Evolutionary conservation across 2,797 vertebrate species (phyloP).

Genomic region (Phoebastria nigripes): DNA sequence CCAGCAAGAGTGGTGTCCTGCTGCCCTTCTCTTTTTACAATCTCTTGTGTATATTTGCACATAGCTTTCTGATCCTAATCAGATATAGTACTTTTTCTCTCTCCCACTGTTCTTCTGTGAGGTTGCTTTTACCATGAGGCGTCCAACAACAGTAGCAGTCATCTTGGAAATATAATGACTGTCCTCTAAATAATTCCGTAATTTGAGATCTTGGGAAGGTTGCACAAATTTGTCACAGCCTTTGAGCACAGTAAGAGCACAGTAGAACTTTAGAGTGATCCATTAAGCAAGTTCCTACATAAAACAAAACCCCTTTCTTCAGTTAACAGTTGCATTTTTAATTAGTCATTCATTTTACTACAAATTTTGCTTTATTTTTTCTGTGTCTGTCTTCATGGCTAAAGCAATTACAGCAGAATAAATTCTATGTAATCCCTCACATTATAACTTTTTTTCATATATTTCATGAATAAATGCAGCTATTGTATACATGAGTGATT

Average conservation of each 20-base stretch:
- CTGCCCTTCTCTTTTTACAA: background rate
- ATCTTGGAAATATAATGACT: background rate
- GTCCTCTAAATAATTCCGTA: background rate
- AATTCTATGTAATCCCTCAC: background rate
- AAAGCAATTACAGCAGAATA: background rate
- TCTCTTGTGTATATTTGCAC: background rate
- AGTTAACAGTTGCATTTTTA: slow-evolving; percentile 1
- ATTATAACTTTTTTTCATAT: background rate
- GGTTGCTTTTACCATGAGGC: background rate
- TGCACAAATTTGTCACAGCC: slow-evolving; percentile 30
- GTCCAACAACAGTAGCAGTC: background rate
- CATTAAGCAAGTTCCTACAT: background rate
- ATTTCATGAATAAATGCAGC: background rate
- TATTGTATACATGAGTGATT: background rate
- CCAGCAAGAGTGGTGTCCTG: background rate
- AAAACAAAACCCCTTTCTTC: background rate
- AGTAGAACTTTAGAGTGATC: slow-evolving; percentile 1
- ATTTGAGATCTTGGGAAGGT: background rate
- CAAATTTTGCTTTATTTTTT: background rate
- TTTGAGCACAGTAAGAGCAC: slow-evolving; percentile 18
- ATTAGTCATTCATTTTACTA: slow-evolving; percentile 22
- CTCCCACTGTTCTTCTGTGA: background rate
- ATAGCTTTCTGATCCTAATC: background rate
- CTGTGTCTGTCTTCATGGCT: background rate
- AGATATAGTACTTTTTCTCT: background rate